phyloP scores from a whole-genome alignment of 2,888 invertebrate genomes.

The Pantelozetes paolii region DNA sequence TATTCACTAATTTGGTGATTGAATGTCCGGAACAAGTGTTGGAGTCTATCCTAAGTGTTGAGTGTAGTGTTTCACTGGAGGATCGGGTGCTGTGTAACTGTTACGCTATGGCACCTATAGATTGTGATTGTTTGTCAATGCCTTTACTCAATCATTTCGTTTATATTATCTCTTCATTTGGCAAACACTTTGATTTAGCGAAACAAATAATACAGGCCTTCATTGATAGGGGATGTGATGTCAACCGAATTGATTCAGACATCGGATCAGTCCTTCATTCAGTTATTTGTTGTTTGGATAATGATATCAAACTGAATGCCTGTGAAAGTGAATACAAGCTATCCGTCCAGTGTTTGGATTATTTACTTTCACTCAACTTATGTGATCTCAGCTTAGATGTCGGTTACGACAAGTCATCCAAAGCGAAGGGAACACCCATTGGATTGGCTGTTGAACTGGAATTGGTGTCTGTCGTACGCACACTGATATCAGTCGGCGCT shows the following conservation, averaged over 20 bases:
- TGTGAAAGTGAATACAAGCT: neutral
- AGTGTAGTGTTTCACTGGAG: neutral
- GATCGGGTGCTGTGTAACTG: constrained; percentile 21
- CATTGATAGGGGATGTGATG: constrained; percentile 18
- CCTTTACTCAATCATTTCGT: constrained; percentile 34
- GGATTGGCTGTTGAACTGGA: neutral
- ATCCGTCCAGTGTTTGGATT: neutral
- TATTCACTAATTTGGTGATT: neutral
- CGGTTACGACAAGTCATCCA: neutral
- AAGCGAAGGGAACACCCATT: constrained; percentile 21
- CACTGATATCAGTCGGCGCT: constrained; percentile 6
- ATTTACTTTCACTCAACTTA: constrained; percentile 8
- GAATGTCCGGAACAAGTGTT: constrained; percentile 29
- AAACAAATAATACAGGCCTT: constrained; percentile 9
- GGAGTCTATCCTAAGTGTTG: neutral
- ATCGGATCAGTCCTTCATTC: constrained; percentile 30
- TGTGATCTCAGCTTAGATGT: constrained; percentile 20
- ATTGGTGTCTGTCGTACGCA: neutral
- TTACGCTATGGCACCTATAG: neutral
- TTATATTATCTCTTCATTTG: constrained; percentile 31
- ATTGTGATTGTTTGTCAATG: constrained; percentile 32
- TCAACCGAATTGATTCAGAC: constrained; percentile 6
- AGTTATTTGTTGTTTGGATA: constrained; percentile 27
- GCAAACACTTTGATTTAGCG: constrained; percentile 11
- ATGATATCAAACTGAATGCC: constrained; percentile 4